Evolutionary conservation across 2,113 vertebrate species (phyloP).

Genomic region (Tonatia bakeri): DNA sequence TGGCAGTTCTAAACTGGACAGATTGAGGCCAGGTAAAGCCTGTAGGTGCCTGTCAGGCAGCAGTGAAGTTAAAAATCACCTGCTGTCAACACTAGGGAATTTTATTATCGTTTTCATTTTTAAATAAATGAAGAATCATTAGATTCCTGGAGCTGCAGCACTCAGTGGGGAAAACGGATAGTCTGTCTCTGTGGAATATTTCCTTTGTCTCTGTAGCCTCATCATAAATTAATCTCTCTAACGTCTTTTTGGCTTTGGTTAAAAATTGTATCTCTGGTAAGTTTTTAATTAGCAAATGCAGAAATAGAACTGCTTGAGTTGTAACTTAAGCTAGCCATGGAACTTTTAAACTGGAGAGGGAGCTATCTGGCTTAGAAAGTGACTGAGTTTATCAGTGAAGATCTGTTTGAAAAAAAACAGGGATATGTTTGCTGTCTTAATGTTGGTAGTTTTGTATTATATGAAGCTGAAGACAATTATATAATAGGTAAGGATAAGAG

Average conservation of each 20-base stretch:
- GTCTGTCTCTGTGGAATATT: constrained; percentile 38
- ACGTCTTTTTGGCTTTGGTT: constrained; percentile 47
- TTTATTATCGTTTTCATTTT: constrained; percentile 61
- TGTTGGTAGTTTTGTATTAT: not conserved
- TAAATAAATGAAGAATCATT: constrained; percentile 59
- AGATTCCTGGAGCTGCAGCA: constrained; percentile 29
- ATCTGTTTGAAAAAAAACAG: not conserved
- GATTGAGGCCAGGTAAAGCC: constrained; percentile 74
- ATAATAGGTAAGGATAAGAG: not conserved
- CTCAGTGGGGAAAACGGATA: constrained; percentile 44
- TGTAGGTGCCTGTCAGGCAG: constrained; percentile 60
- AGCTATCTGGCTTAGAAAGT: constrained; percentile 5
- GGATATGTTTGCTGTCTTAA: constrained; percentile 10
- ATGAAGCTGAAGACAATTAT: not conserved
- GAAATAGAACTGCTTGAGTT: constrained; percentile 59
- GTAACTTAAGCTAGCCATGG: constrained; percentile 15
- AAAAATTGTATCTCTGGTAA: constrained; percentile 50
- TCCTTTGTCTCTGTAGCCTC: constrained; percentile 45
- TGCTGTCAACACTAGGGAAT: constrained; percentile 41
- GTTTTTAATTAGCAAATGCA: constrained; percentile 52
- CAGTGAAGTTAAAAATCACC: constrained; percentile 64
- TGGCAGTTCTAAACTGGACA: constrained; percentile 70
- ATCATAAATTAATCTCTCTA: constrained; percentile 54
- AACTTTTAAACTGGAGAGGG: constrained; percentile 11
- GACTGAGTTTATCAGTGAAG: constrained; percentile 10